Evolutionary conservation across 1,140 invertebrate species (phyloP), one percentile per base, ranked within the genome.

Genomic region (Orius insidiosus): DNA sequence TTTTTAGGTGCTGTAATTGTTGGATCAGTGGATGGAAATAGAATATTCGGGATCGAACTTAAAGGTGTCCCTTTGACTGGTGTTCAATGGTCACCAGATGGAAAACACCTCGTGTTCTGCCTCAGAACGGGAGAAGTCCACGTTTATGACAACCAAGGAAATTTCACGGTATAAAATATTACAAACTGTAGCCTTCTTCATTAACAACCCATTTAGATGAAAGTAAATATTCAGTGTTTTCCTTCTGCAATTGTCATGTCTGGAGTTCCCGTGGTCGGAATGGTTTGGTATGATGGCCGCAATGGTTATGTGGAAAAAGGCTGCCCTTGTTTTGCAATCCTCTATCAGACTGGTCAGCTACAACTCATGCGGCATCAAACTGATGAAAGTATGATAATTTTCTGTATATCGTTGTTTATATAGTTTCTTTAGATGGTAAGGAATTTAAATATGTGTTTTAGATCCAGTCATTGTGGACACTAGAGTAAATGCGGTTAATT

Each of bases 11-110:
- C 82, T 11, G 80, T 92, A 1, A 92, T 92, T 55, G 83, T 92
- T 14, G 85, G 95, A 2, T 93, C 90, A 14, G 88, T 96, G 0
- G 94, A 98, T 70, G 95, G 95, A 1, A 97, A 95, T 58, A 70
- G 93, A 49, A 89, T 98, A 13, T 98, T 94, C 92, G 90, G 90
- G 1, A 98, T 96, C 60, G 93, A 98, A 59, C 64, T 98, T 2
- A 94, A 93, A 65, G 79, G 79, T 13, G 69, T 76, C 0, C 71
- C 70, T 15, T 61, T 89, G 1, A 72, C 72, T 19, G 76, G 74
- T 0, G 84, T 89, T 0, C 83, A 94, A 61, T 98, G 95, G 94
- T 95, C 92, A 24, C 89, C 93, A 1, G 90, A 98, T 65, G 84
- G 84, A 13, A 78, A 85, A 54, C 63, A 89, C 6, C 64, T 98